Percentiles rank a stretch among this genome's conserved stretches.
Evolutionary conservation across 2,797 vertebrate species (phyloP).

Genomic region (Poecile montanus): DNA sequence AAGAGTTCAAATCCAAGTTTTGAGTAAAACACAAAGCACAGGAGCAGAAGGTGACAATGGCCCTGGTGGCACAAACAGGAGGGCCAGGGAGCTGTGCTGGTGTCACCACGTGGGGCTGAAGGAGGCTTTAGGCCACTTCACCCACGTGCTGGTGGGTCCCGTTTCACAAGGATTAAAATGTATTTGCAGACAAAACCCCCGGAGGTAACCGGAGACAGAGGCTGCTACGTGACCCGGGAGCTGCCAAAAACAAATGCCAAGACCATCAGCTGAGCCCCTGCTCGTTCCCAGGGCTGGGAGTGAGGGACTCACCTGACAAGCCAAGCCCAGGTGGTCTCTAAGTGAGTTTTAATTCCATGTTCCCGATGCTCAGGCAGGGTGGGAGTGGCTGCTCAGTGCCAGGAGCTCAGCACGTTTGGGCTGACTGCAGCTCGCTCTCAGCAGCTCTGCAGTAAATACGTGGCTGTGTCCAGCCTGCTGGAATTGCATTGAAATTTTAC

Average conservation of each 20-base stretch:
- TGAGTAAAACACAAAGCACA: not conserved
- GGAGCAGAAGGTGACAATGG: not conserved
- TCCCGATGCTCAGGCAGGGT: not conserved
- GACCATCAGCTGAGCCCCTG: not conserved
- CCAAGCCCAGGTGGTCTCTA: not conserved
- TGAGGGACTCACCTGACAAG: not conserved
- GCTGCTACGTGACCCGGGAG: not conserved
- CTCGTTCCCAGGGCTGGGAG: not conserved
- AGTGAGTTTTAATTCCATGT: rapidly evolving
- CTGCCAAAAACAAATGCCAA: slow-evolving; percentile 33
- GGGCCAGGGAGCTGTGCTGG: not conserved
- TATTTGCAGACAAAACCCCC: not conserved
- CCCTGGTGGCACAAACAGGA: not conserved
- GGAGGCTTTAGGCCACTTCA: not conserved
- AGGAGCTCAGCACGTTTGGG: not conserved
- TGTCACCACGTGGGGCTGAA: rapidly evolving
- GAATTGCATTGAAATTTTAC: not conserved
- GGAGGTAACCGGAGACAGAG: slow-evolving; percentile 12
- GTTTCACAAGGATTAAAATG: not conserved
- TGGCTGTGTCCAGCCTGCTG: not conserved
- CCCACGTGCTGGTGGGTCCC: not conserved
- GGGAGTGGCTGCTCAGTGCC: not conserved
- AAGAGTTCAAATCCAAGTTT: not conserved
- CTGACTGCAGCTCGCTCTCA: not conserved
- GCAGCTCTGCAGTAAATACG: not conserved